Evolutionary conservation across 2,797 vertebrate species (phyloP), one percentile per base, ranked within the genome.

Genomic region (Fringilla coelebs): DNA sequence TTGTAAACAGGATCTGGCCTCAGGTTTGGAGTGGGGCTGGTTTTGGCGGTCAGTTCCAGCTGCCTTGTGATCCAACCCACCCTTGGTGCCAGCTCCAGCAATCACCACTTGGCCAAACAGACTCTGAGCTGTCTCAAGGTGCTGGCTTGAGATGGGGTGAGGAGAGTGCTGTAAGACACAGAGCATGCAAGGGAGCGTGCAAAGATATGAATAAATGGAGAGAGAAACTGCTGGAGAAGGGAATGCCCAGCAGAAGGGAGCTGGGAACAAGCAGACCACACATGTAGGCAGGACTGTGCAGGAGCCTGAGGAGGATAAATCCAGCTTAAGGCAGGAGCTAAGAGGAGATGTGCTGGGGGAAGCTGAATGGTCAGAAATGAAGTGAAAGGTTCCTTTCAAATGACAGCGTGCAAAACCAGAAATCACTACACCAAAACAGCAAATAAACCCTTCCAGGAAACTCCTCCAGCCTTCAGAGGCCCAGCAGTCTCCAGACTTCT

Each of bases 161-260:
- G 46, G 31, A 57, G 38, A 21, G 31, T 17, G 36, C 58, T 70
- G 32, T 31, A 29, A 73, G 29, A 40, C 18, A 54, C 55, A 71
- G 7, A 85, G 14, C 12, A 13, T 0, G 1, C 9, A 79, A 58
- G 67, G 41, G 12, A 52, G 14, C 0, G 0, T 48, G 57, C 17
- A 80, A 58, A 49, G 19, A 18, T 17, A 17, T 0, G 1, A 54
- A 61, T n/a, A 25, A 65, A 63, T 40, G 18, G 41, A 65, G n/a
- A 40, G 29, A 54, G 26, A 46, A 77, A 12, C 21, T 84, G 25
- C 54, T 73, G 31, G 62, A 55, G 65, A 63, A 55, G 65, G 49
- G 34, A 62, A 62, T 68, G n/a, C 34, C 57, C 65, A 66, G 57
- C 57, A 73, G 55, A 75, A 88, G 18, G 41, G 58, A 46, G 3